phyloP scores from a whole-genome alignment of 2,888 invertebrate genomes.

The Dasysyrphus tricinctus region DNA sequence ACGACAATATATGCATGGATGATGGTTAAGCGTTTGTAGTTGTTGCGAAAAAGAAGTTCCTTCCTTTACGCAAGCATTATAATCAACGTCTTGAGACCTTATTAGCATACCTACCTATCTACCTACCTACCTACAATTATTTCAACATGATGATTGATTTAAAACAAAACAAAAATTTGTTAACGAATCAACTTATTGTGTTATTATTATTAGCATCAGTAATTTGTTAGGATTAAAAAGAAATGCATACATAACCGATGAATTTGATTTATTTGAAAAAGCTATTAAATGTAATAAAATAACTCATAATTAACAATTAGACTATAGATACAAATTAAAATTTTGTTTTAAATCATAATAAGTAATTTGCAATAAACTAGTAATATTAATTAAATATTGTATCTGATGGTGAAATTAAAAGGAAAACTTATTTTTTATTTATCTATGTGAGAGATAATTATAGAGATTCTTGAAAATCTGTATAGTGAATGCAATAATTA shows the following conservation, averaged over 20 bases:
- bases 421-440: too few species aligned
- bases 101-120: slow-evolving; percentile 23
- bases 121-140: not conserved
- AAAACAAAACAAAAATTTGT: slow-evolving; percentile 18
- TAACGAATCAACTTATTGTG: slow-evolving; percentile 1
- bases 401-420: too few species aligned
- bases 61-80: slow-evolving; percentile 15
- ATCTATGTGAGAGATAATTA: too few species aligned
- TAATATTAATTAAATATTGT: too few species aligned
- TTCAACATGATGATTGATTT: slow-evolving; percentile 40
- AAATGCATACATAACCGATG: not conserved
- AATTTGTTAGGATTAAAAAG: not conserved
- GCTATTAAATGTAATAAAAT: not conserved
- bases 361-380: too few species aligned
- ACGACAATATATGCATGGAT: slow-evolving; percentile 6
- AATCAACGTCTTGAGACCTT: slow-evolving; percentile 5
- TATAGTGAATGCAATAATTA: too few species aligned
- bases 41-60: slow-evolving; percentile 52
- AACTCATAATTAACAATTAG: too few species aligned
- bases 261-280: slow-evolving; percentile 11
- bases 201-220: slow-evolving; percentile 1
- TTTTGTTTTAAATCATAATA: too few species aligned
- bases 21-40: slow-evolving; percentile 3
- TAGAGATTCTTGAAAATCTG: too few species aligned
- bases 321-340: too few species aligned